phyloP scores from a whole-genome alignment of 2,797 vertebrate genomes.

The Pseudopleuronectes americanus region DNA sequence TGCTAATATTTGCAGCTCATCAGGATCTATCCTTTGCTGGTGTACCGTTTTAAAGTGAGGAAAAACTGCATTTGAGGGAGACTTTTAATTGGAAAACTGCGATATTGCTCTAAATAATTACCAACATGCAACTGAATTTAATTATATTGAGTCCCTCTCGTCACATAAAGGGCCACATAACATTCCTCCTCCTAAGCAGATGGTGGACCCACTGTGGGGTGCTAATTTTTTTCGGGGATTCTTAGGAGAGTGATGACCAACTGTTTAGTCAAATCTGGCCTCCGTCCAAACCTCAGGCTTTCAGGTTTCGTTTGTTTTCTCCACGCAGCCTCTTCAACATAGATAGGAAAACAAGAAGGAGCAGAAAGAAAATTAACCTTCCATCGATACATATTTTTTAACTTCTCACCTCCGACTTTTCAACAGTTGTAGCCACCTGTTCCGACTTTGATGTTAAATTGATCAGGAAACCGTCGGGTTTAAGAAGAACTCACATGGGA shows the following conservation, averaged over 20 bases:
- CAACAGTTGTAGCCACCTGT: neutral
- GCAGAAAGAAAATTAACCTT: neutral
- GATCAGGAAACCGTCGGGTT: constrained; percentile 9
- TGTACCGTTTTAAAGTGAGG: constrained; percentile 32
- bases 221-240: constrained; percentile 57
- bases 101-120: constrained; percentile 23
- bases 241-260: constrained; percentile 55
- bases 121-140: constrained; percentile 41
- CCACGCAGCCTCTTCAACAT: constrained; percentile 22
- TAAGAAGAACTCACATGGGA: constrained; percentile 20
- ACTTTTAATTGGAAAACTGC: constrained; percentile 6
- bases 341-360: too few relatives aligned
- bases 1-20: neutral
- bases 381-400: neutral
- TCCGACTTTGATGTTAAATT: constrained; percentile 26
- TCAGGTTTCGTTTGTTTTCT: constrained; percentile 58
- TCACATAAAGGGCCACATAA: constrained; percentile 26
- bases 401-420: constrained; percentile 37
- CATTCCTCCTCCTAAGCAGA: constrained; percentile 60
- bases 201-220: constrained; percentile 49
- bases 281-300: constrained; percentile 37
- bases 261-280: constrained; percentile 67
- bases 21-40: constrained; percentile 3
- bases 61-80: constrained; percentile 2
- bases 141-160: constrained; percentile 44